phyloP scores from a whole-genome alignment of 2,888 invertebrate species.

The Tryphoninae sp. region DNA sequence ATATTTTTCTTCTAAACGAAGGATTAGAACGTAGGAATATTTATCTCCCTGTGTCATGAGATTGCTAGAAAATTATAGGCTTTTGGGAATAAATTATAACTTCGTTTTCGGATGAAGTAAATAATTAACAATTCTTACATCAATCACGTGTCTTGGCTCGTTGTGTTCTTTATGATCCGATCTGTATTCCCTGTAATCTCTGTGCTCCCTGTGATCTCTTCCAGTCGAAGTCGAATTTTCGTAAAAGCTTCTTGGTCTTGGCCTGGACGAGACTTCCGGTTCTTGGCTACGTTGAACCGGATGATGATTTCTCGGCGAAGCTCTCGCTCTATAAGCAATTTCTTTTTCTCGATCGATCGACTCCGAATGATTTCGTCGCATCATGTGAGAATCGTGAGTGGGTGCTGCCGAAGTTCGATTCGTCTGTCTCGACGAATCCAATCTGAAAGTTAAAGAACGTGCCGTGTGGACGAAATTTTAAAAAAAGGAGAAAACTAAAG shows the following conservation, averaged over 20 bases:
- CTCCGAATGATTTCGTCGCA: constrained; percentile 74
- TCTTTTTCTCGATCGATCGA: constrained; percentile 75
- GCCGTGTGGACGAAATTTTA: not conserved
- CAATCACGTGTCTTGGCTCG: constrained; percentile 53
- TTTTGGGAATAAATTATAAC: too few species aligned
- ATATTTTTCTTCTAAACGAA: too few species aligned
- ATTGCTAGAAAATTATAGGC: too few species aligned
- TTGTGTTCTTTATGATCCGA: constrained; percentile 54
- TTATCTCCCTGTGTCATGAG: too few species aligned
- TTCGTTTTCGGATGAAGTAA: too few species aligned
- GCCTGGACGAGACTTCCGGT: constrained; percentile 73
- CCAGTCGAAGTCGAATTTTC: constrained; percentile 75
- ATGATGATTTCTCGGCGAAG: constrained; percentile 75
- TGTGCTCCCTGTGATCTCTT: constrained; percentile 76
- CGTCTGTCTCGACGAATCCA: constrained; percentile 72
- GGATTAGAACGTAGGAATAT: too few species aligned
- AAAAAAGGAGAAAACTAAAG: constrained; percentile 2
- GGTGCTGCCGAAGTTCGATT: constrained; percentile 68
- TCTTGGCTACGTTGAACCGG: constrained; percentile 71
- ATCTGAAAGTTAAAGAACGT: constrained; percentile 61
- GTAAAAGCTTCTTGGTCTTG: constrained; percentile 79
- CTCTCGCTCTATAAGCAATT: constrained; percentile 72
- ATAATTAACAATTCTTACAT: constrained; percentile 27
- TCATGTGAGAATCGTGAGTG: constrained; percentile 64
- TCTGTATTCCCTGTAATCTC: constrained; percentile 69